These are phyloP conservation scores for Grantiella picta DNA, from an alignment of 2,113 vertebrate genomes.

Conservation along the genomic window DNA sequence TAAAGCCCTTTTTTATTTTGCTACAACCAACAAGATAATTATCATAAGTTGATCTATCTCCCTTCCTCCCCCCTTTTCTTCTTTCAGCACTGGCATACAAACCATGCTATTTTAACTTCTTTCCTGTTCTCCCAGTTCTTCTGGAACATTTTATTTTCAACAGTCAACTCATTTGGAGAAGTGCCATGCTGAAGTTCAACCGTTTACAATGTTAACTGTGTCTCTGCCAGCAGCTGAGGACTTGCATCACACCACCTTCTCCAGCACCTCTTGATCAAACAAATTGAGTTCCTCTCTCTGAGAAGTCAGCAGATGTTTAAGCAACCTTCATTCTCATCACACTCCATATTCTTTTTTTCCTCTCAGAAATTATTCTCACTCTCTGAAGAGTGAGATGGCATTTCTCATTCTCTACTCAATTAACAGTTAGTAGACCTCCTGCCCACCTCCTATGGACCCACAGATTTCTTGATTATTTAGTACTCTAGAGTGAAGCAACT, in stretches of 20 bases:
- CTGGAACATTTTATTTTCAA: constrained; percentile 86
- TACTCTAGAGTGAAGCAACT: neutral
- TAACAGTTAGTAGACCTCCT: neutral
- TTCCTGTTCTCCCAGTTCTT: constrained; percentile 86
- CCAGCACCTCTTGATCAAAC: constrained; percentile 40
- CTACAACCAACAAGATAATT: constrained; percentile 54
- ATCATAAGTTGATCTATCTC: constrained; percentile 62
- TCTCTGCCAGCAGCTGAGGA: constrained; percentile 73
- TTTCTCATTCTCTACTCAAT: neutral
- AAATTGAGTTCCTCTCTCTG: neutral
- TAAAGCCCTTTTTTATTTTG: neutral
- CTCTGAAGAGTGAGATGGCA: neutral
- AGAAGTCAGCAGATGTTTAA: constrained; percentile 36
- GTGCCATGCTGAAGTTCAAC: constrained; percentile 79
- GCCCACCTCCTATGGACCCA: neutral
- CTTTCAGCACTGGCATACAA: constrained; percentile 79
- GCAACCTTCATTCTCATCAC: constrained; percentile 28
- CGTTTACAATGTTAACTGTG: constrained; percentile 76
- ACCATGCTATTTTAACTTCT: constrained; percentile 82
- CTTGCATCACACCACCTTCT: constrained; percentile 58
- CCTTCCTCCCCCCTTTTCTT: constrained; percentile 57
- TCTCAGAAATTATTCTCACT: constrained; percentile 7
- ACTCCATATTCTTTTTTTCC: neutral
- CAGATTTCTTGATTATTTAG: neutral
- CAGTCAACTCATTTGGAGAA: constrained; percentile 83